These are phyloP conservation scores for Crenichthys baileyi DNA, from an alignment of 2,797 vertebrate genomes.

Conservation along the genomic window DNA sequence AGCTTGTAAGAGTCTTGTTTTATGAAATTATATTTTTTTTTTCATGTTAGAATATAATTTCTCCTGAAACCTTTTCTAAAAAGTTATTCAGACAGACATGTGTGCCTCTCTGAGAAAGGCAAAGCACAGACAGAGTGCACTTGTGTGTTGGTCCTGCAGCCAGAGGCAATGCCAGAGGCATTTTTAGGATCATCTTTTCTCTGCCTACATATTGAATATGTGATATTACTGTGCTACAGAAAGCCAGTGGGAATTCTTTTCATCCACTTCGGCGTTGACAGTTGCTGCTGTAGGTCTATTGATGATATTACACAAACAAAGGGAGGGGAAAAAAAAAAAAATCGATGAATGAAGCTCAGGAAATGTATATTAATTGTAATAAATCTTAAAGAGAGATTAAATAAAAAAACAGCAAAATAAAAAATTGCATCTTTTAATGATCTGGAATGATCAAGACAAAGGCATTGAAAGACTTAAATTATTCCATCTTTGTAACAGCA, in stretches of 20 bases:
- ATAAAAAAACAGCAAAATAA: slow-evolving; percentile 9
- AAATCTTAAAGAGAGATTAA: slow-evolving; percentile 1
- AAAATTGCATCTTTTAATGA: slow-evolving; percentile 1
- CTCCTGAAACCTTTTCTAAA: slow-evolving; percentile 55
- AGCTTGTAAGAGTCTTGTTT: slow-evolving; percentile 50
- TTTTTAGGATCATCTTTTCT: slow-evolving; percentile 74
- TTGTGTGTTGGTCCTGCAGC: slow-evolving; percentile 58
- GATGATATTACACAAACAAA: slow-evolving; percentile 20
- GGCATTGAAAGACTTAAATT: slow-evolving; percentile 26
- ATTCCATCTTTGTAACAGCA: slow-evolving; percentile 40
- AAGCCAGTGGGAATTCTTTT: slow-evolving; percentile 58
- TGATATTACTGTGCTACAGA: slow-evolving; percentile 63
- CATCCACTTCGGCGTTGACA: slow-evolving; percentile 45
- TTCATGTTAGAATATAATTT: slow-evolving; percentile 63
- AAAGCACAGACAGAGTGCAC: slow-evolving; percentile 55
- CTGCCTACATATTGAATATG: slow-evolving; percentile 66
- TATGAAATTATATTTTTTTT: slow-evolving; percentile 63
- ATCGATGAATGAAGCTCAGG: not conserved
- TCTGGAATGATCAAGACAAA: slow-evolving; percentile 10
- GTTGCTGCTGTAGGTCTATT: slow-evolving; percentile 34
- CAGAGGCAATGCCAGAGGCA: slow-evolving; percentile 72
- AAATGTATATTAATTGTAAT: not conserved
- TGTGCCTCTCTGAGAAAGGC: slow-evolving; percentile 57
- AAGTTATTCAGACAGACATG: slow-evolving; percentile 66
- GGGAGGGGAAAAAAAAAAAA: not conserved